Base-by-base conservation (phyloP, 2,797 vertebrate genomes). In the Parambassis ranga region DNA sequence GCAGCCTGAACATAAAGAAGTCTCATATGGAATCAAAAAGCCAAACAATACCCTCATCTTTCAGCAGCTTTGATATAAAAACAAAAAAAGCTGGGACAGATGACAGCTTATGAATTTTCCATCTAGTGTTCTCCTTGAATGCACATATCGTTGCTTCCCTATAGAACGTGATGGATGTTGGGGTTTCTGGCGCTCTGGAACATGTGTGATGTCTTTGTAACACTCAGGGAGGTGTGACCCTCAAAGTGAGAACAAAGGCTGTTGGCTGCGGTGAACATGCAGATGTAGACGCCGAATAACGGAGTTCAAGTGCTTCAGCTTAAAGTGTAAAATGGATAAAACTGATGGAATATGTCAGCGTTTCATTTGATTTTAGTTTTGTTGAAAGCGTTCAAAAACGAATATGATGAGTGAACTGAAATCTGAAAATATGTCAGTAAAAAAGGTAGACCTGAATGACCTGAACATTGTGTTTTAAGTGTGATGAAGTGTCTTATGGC, bases 1-100 rank as follows among this genome's bases (percentile, higher is more conserved):
- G 52, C 70, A 19, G 38, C 10, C 19, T 71, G 24, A 33, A 41
- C 14, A 5, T 32, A 31, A 28, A 22, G 15, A 38, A 35, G n/a
- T n/a, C n/a, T n/a, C n/a, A n/a, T n/a, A n/a, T n/a, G n/a, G n/a
- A 41, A 36, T n/a, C n/a, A 41, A 11, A 23, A 33, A 39, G 31
- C 26, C 52, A 50, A 63, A 81, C 64, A 75, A 71, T 62, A 38
- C 41, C 13, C 35, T 22, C 18, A 10, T 66, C 46, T 79, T 77
- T 80, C 74, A 78, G 41, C 60, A 57, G 66, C 51, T 78, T 65
- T 49, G 20, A 75, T 57, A 19, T 31, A 65, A 59, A 76, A 59
- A 57, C 53, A 39, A 16, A 65, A 79, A 47, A 75, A 75, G 59
- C 22, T n/a, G 31, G 24, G 49, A 48, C 46, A 52, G 57, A 67